Evolutionary conservation across 2,888 invertebrate genomes (phyloP).

Genomic region (Lithophane socia): DNA sequence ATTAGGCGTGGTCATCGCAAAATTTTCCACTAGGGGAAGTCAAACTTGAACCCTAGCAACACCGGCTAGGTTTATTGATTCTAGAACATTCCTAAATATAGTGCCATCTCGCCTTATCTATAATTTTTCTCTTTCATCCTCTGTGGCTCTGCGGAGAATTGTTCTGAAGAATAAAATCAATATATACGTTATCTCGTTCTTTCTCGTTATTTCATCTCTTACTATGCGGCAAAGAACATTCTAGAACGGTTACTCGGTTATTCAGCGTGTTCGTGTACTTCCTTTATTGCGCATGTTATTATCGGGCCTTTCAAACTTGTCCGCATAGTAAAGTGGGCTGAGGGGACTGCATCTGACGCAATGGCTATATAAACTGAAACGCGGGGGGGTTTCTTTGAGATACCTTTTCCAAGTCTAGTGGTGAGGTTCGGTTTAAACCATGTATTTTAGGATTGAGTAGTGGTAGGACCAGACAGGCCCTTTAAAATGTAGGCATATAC

Average conservation of each 20-base stretch:
- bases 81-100: conserved; percentile 68
- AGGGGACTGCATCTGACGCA: conserved; percentile 57
- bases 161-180: conserved; percentile 62
- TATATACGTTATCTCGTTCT: conserved; percentile 48
- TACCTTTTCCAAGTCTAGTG: conserved; percentile 77
- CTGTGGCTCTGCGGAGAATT: conserved; percentile 57
- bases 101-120: conserved; percentile 35
- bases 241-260: conserved; percentile 73
- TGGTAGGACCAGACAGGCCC: conserved; percentile 68
- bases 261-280: conserved; percentile 37
- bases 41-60: conserved; percentile 39
- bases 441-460: conserved; percentile 68
- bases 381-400: conserved; percentile 66
- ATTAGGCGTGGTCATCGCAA: conserved; percentile 15
- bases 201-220: conserved; percentile 64
- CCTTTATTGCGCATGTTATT: not conserved
- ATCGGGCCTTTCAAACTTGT: conserved; percentile 47
- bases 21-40: conserved; percentile 16
- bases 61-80: conserved; percentile 57
- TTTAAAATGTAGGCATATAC: conserved; percentile 72
- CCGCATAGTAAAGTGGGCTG: conserved; percentile 60
- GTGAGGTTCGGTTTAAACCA: conserved; percentile 73
- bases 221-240: conserved; percentile 68
- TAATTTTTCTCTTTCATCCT: conserved; percentile 61
- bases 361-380: conserved; percentile 73